These are phyloP conservation scores for Meiosimyza platycephala DNA, from an alignment of 2,888 invertebrate genomes.

Conservation along the genomic window DNA sequence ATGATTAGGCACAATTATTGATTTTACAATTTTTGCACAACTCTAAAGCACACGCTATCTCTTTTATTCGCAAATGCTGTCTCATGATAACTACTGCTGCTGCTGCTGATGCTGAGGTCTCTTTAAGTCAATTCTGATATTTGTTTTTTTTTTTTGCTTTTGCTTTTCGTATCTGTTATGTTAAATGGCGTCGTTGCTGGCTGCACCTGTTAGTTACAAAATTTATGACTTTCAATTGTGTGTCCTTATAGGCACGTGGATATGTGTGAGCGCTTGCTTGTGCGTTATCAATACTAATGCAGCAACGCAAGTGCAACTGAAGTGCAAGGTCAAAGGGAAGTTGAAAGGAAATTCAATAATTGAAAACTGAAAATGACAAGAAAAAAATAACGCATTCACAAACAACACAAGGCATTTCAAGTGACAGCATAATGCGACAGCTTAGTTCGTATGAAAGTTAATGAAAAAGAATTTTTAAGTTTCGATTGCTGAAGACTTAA, in stretches of 20 bases:
- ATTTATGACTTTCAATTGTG: background rate
- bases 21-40: too few species aligned
- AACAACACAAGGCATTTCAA: too few species aligned
- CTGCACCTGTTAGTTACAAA: slow-evolving; percentile 12
- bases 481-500: too few species aligned
- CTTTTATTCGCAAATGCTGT: too few species aligned
- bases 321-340: slow-evolving; percentile 9
- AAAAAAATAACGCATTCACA: too few species aligned
- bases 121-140: background rate
- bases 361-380: too few species aligned
- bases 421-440: too few species aligned
- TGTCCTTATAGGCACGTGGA: background rate
- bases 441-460: too few species aligned
- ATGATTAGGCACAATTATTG: too few species aligned
- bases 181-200: slow-evolving; percentile 2
- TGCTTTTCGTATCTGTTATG: slow-evolving; percentile 1
- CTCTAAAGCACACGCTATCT: too few species aligned
- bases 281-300: slow-evolving; percentile 24
- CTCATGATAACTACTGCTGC: background rate
- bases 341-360: too few species aligned
- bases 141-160: background rate
- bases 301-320: slow-evolving; percentile 16
- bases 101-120: background rate
- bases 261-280: background rate
- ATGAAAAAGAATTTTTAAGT: too few species aligned